Evolutionary conservation across 2,113 vertebrate genomes (phyloP).

Genomic region (Platycercus adscitus): DNA sequence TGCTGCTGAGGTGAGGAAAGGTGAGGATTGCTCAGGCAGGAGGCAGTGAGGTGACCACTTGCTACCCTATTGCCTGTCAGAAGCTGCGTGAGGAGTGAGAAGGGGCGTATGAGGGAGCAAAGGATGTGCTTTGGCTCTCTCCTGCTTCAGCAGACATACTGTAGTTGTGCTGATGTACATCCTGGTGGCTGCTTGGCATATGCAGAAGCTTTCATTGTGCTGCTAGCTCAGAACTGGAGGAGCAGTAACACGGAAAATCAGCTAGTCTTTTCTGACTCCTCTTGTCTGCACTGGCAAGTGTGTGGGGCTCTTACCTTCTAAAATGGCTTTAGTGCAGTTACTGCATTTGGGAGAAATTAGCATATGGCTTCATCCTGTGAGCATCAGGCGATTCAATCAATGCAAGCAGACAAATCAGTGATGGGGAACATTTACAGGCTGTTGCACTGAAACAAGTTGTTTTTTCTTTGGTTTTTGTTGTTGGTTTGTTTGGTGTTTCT

Average conservation of each 20-base stretch:
- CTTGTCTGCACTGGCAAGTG: background rate
- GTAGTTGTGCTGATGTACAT: background rate
- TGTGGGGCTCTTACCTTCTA: background rate
- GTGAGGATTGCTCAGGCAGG: background rate
- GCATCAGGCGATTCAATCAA: background rate
- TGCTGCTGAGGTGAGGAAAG: background rate
- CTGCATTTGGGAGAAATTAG: background rate
- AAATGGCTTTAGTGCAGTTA: background rate
- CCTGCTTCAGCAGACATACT: background rate
- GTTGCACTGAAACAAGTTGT: background rate
- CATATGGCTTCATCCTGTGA: background rate
- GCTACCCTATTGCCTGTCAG: background rate
- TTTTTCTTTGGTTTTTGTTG: too few relatives aligned
- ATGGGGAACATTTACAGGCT: background rate
- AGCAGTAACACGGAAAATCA: background rate
- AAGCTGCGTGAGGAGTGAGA: background rate
- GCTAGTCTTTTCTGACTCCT: background rate
- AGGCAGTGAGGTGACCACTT: background rate
- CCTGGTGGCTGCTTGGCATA: background rate
- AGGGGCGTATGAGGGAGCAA: background rate
- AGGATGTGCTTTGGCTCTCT: background rate
- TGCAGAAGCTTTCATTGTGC: background rate
- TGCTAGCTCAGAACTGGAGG: background rate
- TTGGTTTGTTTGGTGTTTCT: background rate
- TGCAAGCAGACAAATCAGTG: background rate